These are phyloP conservation scores for Hozukius guyotensis DNA, from an alignment of 2,797 vertebrate species.

Conservation along the genomic window DNA sequence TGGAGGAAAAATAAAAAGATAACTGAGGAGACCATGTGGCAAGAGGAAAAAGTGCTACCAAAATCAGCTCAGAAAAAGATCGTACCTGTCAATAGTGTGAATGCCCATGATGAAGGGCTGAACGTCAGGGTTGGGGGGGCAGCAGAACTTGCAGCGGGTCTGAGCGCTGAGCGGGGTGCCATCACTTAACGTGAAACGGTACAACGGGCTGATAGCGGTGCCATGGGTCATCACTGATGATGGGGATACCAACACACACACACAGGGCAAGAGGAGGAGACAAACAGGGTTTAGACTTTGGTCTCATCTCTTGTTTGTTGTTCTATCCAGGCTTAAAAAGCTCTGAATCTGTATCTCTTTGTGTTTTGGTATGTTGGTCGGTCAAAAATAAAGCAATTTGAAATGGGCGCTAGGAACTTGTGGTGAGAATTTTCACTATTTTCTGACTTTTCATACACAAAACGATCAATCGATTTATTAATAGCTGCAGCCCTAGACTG, in stretches of 20 bases:
- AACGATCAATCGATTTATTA: not conserved
- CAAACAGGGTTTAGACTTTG: conserved; percentile 21
- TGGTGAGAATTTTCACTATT: too few species aligned
- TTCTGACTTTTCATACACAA: not conserved
- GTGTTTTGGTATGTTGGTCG: not conserved
- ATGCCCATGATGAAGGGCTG: conserved; percentile 99
- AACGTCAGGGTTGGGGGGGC: conserved; percentile 92
- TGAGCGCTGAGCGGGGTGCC: conserved; percentile 94
- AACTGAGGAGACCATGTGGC: not conserved
- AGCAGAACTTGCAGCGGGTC: conserved; percentile 98
- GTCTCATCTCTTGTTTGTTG: conserved; percentile 1
- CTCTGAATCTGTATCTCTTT: not conserved
- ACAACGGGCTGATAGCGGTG: conserved; percentile 93
- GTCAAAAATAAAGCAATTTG: not conserved
- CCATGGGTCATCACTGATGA: conserved; percentile 95
- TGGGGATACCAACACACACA: not conserved
- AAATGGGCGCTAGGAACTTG: not conserved
- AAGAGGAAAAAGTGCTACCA: not conserved
- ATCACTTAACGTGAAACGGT: conserved; percentile 93
- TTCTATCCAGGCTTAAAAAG: not conserved
- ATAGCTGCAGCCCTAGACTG: not conserved
- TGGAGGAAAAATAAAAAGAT: conserved; percentile 47
- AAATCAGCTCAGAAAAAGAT: not conserved
- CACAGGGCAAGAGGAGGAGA: not conserved
- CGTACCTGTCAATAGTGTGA: conserved; percentile 96